phyloP scores from a whole-genome alignment of 2,888 invertebrate species.

The Labia minor region DNA sequence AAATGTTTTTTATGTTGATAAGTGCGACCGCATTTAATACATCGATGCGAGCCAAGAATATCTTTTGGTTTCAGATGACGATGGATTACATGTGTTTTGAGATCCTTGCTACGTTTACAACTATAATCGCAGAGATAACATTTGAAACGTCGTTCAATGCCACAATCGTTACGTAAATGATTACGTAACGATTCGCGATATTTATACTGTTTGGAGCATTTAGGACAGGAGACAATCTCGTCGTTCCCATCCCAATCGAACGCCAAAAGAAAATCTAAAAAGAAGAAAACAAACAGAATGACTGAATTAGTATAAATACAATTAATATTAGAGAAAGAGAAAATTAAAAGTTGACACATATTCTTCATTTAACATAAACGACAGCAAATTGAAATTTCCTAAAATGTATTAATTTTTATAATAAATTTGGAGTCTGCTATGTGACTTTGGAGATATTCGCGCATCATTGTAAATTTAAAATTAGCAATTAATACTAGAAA shows the following conservation, averaged over 20 bases:
- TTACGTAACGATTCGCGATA: background rate
- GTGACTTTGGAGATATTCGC: too few relatives aligned
- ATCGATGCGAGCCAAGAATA: background rate
- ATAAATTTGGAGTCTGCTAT: too few relatives aligned
- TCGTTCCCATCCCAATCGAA: background rate
- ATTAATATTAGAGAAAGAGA: too few relatives aligned
- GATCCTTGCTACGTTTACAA: background rate
- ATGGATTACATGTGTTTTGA: background rate
- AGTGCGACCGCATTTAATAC: background rate
- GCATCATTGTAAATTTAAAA: too few relatives aligned
- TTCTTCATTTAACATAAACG: too few relatives aligned
- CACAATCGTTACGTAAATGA: background rate
- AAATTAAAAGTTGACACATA: too few relatives aligned
- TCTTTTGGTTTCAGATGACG: background rate
- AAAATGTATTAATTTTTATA: too few relatives aligned
- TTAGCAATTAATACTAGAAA: too few relatives aligned
- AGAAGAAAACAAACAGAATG: background rate
- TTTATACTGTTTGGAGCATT: slow-evolving; percentile 9
- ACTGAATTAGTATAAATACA: too few relatives aligned
- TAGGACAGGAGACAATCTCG: background rate
- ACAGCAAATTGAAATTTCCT: too few relatives aligned
- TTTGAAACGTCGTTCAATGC: background rate
- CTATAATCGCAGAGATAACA: background rate
- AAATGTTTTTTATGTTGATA: background rate
- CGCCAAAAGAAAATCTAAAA: background rate